phyloP scores from a whole-genome alignment of 2,797 vertebrate genomes.

The Chiroxiphia lanceolata region DNA sequence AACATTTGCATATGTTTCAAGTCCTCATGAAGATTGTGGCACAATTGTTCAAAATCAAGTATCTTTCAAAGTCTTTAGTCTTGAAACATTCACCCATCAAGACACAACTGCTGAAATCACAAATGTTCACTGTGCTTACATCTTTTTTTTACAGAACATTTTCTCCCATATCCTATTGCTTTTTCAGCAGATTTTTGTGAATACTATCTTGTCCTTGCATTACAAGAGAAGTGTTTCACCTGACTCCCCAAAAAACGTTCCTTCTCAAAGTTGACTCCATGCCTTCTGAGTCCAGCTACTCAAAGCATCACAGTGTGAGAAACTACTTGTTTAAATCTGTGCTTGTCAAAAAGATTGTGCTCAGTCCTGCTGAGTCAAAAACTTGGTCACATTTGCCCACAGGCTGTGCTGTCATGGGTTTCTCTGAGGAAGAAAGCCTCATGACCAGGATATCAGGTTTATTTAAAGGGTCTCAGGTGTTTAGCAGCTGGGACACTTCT shows the following conservation, averaged over 20 bases:
- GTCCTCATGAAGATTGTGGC: neutral
- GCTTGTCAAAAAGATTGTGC: neutral
- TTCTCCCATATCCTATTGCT: neutral
- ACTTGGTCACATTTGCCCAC: neutral
- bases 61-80: neutral
- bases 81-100: neutral
- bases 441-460: neutral
- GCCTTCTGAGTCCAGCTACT: neutral
- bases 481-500: neutral
- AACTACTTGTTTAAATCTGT: neutral
- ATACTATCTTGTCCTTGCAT: neutral
- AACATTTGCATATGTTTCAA: neutral
- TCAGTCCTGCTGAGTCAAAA: neutral
- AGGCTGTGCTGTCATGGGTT: neutral
- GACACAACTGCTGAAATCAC: neutral
- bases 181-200: neutral
- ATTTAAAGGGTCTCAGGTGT: neutral
- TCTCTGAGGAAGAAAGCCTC: neutral
- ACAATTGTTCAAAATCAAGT: neutral
- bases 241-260: rapidly evolving
- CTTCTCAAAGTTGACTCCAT: neutral
- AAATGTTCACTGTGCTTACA: neutral
- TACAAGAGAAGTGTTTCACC: neutral
- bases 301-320: neutral
- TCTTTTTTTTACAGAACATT: neutral